Base-by-base conservation (phyloP, 2,797 vertebrate species). In the Steatocranus sp. region DNA sequence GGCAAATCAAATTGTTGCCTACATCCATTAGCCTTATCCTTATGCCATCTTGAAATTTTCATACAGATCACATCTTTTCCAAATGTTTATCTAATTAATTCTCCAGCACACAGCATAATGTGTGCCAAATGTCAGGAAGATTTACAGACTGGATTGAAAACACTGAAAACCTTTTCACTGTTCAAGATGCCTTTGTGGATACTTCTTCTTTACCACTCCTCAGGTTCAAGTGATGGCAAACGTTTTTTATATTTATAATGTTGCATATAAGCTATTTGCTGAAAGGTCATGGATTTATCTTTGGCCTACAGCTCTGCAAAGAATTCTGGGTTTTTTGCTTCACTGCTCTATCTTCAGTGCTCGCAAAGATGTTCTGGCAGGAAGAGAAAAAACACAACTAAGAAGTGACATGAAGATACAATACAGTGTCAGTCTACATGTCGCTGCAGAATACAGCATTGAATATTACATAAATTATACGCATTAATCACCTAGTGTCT, bases 261-360 rank as follows among this genome's bases (percentile, higher is more conserved):
- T 81, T 90, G 81, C 80, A 78, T 86, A 84, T 82, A 41, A 86
- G 86, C 70, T 81, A 82, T 88, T 87, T 87, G 78, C 80, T 79
- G 76, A 92, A 92, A 92, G 91, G 91, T 93, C 87, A 81, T 78
- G 34, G 76, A 89, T 93, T 92, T 90, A 89, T 92, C 86, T 90
- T 79, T 85, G 25, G 63, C 88, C 83, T 30, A 41, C 78, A 85
- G 90, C 83, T 20, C 77, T 76, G 53, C 73, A 82, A 63, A 56
- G 58, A 78, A 61, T 80, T 87, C 20, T 36, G 58, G 11, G 4
- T 41, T 70, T 76, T 81, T 87, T 88, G 79, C 81, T 84, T 83
- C 46, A 73, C 75, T 86, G 90, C 77, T 82, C 68, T 83, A 50
- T 76, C 68, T 75, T 85, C 20, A 89, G 86, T 32, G 58, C 50